Evolutionary conservation across 2,113 vertebrate species (phyloP).

Genomic region (Lagopus muta): DNA sequence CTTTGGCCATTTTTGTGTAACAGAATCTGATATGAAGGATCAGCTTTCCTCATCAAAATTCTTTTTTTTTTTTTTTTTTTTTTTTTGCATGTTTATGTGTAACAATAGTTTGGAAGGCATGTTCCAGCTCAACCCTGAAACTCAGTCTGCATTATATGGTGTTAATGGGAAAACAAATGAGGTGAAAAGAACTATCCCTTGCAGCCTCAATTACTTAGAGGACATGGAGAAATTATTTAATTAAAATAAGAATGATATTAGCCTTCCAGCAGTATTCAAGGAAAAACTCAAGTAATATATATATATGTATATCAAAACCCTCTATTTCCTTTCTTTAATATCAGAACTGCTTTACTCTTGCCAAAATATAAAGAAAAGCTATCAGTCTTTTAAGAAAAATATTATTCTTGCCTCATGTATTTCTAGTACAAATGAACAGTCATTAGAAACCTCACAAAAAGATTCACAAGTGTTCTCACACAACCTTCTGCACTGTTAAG

Average conservation of each 20-base stretch:
- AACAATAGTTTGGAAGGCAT: neutral
- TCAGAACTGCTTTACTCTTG: neutral
- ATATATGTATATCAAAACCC: neutral
- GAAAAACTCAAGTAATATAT: neutral
- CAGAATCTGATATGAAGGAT: neutral
- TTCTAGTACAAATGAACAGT: neutral
- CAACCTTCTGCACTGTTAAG: neutral
- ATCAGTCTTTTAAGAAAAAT: neutral
- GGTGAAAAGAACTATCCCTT: neutral
- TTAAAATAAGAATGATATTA: neutral
- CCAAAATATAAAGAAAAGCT: neutral
- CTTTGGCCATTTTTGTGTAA: neutral
- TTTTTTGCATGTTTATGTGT: fast-evolving
- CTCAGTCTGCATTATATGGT: neutral
- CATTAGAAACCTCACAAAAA: neutral
- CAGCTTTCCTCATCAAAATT: neutral
- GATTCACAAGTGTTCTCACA: neutral
- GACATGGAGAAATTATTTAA: neutral
- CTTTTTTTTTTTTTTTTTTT: neutral
- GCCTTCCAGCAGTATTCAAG: neutral
- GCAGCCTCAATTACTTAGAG: neutral
- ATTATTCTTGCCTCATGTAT: neutral
- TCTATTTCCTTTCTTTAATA: neutral
- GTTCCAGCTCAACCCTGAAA: neutral
- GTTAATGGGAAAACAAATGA: conserved; percentile 19